A percentile compares a stretch with the other conserved stretches of the same genome.
Evolutionary conservation across 2,113 vertebrate species (phyloP).

Genomic region (Spheniscus mendiculus): DNA sequence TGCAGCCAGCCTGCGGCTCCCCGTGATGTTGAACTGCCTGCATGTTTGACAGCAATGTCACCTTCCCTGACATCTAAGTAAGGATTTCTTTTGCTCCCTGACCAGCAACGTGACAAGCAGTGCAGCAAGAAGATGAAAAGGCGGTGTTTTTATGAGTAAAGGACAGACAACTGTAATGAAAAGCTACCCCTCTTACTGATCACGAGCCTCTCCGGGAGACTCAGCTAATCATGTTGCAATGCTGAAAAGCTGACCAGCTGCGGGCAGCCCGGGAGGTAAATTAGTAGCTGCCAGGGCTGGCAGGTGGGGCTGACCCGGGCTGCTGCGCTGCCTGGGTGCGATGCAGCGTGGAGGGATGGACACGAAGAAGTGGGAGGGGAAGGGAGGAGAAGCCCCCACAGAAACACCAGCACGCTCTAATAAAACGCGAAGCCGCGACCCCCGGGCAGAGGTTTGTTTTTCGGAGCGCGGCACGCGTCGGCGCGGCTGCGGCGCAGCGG

Average conservation of each 20-base stretch:
- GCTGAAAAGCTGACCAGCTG: neutral
- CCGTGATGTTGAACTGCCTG: neutral
- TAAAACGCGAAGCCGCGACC: neutral
- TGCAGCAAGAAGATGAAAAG: neutral
- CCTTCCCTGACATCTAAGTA: neutral
- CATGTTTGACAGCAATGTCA: neutral
- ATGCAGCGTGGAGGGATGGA: neutral
- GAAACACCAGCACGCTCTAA: neutral
- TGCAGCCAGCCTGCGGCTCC: neutral
- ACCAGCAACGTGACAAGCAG: neutral
- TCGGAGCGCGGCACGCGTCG: accelerated
- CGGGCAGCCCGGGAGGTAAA: accelerated
- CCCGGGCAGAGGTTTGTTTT: neutral
- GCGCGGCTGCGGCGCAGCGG: accelerated
- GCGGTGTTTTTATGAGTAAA: neutral
- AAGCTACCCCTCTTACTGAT: neutral
- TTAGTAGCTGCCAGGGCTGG: neutral
- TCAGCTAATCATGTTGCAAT: neutral
- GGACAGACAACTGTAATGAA: neutral
- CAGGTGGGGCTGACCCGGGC: neutral
- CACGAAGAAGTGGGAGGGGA: neutral
- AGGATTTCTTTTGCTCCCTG: neutral
- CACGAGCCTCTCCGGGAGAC: accelerated
- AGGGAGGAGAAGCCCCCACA: neutral
- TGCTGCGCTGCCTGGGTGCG: accelerated